Evolutionary conservation across 2,888 invertebrate genomes (phyloP).

Genomic region (Crepidodera aurea): DNA sequence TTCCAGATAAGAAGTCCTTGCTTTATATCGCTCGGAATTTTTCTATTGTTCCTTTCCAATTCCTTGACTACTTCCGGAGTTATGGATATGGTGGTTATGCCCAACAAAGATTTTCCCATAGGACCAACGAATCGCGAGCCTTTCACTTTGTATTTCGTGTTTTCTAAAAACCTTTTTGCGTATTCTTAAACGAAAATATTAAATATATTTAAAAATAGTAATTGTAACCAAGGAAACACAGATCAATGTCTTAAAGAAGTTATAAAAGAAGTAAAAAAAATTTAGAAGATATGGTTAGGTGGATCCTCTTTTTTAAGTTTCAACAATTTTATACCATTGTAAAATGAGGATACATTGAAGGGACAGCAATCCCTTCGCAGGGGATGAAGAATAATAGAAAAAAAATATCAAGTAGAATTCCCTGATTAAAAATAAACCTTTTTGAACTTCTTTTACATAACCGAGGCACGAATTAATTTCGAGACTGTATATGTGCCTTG

Average conservation of each 20-base stretch:
- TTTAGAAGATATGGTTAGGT: too few relatives aligned
- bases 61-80: slow-evolving; percentile 80
- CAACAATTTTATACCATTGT: too few relatives aligned
- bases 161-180: slow-evolving; percentile 79
- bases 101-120: slow-evolving; percentile 67
- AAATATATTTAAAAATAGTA: not conserved
- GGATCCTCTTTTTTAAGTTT: too few relatives aligned
- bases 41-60: slow-evolving; percentile 70
- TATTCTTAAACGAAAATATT: slow-evolving; percentile 63
- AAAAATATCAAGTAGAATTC: too few relatives aligned
- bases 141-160: slow-evolving; percentile 40
- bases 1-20: slow-evolving; percentile 89
- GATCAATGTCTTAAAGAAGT: not conserved
- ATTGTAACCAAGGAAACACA: not conserved
- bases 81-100: slow-evolving; percentile 86
- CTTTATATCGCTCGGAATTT: slow-evolving; percentile 72
- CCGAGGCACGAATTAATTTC: too few relatives aligned
- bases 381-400: too few relatives aligned
- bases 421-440: too few relatives aligned
- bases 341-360: too few relatives aligned
- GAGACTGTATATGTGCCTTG: too few relatives aligned
- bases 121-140: slow-evolving; percentile 64
- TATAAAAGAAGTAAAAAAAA: too few relatives aligned
- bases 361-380: too few relatives aligned
- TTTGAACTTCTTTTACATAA: too few relatives aligned